Evolutionary conservation across 2,113 vertebrate genomes (phyloP).

Genomic region (Irena cyanogastra): DNA sequence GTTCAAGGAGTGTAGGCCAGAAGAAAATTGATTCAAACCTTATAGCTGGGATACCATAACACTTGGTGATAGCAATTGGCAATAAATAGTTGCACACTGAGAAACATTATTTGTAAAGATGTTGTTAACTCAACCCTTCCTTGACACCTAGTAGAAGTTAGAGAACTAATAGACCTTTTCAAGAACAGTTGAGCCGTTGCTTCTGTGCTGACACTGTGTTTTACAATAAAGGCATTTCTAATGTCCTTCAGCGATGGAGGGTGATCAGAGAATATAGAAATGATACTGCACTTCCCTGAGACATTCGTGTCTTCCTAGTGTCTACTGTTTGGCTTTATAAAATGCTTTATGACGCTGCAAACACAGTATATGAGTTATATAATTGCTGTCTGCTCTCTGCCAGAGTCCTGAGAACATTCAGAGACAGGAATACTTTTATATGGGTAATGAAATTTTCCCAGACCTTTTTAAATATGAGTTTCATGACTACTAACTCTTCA

Average conservation of each 20-base stretch:
- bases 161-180: background rate
- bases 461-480: background rate
- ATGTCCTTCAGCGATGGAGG: background rate
- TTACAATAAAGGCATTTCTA: background rate
- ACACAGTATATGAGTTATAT: background rate
- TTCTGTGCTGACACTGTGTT: background rate
- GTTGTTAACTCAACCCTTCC: background rate
- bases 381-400: background rate
- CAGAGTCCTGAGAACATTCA: background rate
- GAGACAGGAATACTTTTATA: background rate
- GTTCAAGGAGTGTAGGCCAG: background rate
- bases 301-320: background rate
- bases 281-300: background rate
- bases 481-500: background rate
- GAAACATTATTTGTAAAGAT: background rate
- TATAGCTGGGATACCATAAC: background rate
- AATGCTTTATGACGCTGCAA: background rate
- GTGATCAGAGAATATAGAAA: background rate
- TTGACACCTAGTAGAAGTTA: background rate
- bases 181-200: background rate
- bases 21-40: background rate
- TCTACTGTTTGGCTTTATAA: background rate
- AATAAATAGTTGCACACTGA: background rate
- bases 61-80: background rate
- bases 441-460: background rate